Percentiles rank a stretch among this genome's conserved stretches.
These are phyloP conservation scores for Danio kyathit DNA, from an alignment of 2,797 vertebrate genomes.

Conservation along the genomic window DNA sequence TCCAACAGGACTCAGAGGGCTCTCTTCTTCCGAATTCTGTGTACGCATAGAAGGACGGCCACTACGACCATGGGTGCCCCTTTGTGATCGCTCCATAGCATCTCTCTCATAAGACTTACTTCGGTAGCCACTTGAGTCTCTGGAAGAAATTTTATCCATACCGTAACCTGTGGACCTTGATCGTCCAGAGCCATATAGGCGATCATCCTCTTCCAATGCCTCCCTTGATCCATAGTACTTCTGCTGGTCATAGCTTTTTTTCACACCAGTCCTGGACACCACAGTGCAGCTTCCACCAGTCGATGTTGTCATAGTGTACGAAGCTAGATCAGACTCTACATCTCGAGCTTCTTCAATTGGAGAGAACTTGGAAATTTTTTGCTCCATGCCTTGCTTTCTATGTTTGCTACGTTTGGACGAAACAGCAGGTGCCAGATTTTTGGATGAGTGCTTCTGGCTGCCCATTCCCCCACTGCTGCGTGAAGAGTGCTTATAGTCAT, in stretches of 20 bases:
- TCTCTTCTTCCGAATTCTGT: constrained; percentile 97
- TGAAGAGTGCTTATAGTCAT: constrained; percentile 88
- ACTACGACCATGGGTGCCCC: constrained; percentile 82
- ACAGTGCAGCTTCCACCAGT: constrained; percentile 87
- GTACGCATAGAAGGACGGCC: constrained; percentile 89
- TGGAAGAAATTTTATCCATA: constrained; percentile 90
- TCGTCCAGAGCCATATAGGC: constrained; percentile 86
- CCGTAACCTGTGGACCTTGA: constrained; percentile 91
- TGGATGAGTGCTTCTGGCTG: constrained; percentile 90
- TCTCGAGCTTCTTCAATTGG: constrained; percentile 99
- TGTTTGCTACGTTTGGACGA: constrained; percentile 98
- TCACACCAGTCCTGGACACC: constrained; percentile 89
- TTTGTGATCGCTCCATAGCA: constrained; percentile 88
- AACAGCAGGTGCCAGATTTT: constrained; percentile 94
- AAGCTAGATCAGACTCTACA: constrained; percentile 95
- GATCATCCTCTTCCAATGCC: constrained; percentile 90
- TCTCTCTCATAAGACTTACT: constrained; percentile 95
- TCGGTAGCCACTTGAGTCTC: constrained; percentile 85
- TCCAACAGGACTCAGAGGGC: constrained; percentile 93
- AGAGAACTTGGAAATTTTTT: constrained; percentile 99
- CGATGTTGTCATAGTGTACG: constrained; percentile 87
- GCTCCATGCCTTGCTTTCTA: constrained; percentile 97
- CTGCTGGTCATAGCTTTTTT: constrained; percentile 97
- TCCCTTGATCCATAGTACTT: constrained; percentile 92
- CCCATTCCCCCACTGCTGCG: constrained; percentile 78